Base-by-base conservation (phyloP, 2,888 invertebrate species). In the Cynaeus angustus region DNA sequence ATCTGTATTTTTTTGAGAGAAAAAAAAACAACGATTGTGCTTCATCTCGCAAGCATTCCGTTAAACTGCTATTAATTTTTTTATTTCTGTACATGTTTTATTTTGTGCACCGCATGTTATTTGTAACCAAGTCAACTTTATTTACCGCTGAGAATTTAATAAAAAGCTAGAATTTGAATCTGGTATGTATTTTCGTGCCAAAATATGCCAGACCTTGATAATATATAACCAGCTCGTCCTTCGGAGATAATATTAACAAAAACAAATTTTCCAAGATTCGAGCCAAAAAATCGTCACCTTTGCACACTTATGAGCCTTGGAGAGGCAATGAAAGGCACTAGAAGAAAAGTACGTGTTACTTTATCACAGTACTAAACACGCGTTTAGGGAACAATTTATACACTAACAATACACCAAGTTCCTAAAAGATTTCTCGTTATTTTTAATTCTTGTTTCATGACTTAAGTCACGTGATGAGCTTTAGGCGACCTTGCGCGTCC, bases 31-130 rank as follows among this genome's bases (percentile, higher is more conserved):
- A 1, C 33, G 33, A 33, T 33, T 33, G 33, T n/a, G 33, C 33
- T 33, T 33, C 6, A 7, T 33, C 33, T 33, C 33, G 33, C 33
- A 4, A 7, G 33, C 33, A 33, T 33, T 33, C 33, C 2, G 33
- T 33, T 33, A 33, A 33, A 33, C 1, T 7, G 33, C 33, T 33
- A 7, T 33, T 33, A 33, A 33, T 4, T 21, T 21, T 21, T 21
- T 3, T 21, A 21, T 33, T 33, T 33, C 33, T 33, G 33, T 7
- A 33, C n/a, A 33, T 33, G 6, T 33, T 33, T 33, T 33, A 33
- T 33, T 33, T 33, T 33, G 9, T 33, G n/a, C 33, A 33, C 33
- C n/a, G 33, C 33, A 33, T 33, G 33, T 33, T n/a, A 9, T 33
- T 33, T 33, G 1, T n/a, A 33, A 9, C 33, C 6, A 33, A 33